Evolutionary conservation across 2,888 invertebrate species (phyloP).

Genomic region (Eilema caniola): DNA sequence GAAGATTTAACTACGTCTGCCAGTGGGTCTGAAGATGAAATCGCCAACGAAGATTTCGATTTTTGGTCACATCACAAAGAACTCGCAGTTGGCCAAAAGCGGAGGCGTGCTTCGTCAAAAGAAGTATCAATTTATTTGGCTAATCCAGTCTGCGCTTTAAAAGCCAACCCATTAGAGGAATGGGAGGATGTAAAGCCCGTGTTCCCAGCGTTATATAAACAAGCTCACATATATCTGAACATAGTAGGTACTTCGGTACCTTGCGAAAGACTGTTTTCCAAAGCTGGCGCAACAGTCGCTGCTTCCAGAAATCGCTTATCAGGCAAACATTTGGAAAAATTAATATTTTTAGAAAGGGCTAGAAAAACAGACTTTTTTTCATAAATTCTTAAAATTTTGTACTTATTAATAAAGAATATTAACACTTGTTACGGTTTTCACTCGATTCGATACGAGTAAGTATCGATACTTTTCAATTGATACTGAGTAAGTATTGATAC

Average conservation of each 20-base stretch:
- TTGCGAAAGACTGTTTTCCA: slow-evolving; percentile 18
- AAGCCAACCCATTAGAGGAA: slow-evolving; percentile 11
- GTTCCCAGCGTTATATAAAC: neutral
- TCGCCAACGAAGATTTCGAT: slow-evolving; percentile 43
- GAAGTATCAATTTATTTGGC: slow-evolving; percentile 38
- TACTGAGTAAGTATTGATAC: no score
- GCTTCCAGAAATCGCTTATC: slow-evolving; percentile 1
- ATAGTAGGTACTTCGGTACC: slow-evolving; percentile 10
- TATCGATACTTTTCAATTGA: slow-evolving; percentile 25
- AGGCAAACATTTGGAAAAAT: slow-evolving; percentile 9
- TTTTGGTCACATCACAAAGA: slow-evolving; percentile 57
- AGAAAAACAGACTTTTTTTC: neutral
- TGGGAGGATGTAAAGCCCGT: slow-evolving; percentile 4
- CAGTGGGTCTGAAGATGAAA: slow-evolving; percentile 52
- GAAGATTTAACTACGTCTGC: slow-evolving; percentile 10
- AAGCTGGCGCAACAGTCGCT: slow-evolving; percentile 25
- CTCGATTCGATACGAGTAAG: slow-evolving; percentile 24
- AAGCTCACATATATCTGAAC: neutral
- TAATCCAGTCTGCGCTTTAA: slow-evolving; percentile 8
- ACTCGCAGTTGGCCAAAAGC: slow-evolving; percentile 47
- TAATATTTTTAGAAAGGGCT: slow-evolving; percentile 8
- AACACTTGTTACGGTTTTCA: no score
- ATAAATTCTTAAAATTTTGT: neutral
- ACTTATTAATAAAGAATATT: slow-evolving; percentile 8
- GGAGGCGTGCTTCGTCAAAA: neutral